Base-by-base conservation (phyloP, 1,140 invertebrate species). In the Maconellicoccus hirsutus region DNA sequence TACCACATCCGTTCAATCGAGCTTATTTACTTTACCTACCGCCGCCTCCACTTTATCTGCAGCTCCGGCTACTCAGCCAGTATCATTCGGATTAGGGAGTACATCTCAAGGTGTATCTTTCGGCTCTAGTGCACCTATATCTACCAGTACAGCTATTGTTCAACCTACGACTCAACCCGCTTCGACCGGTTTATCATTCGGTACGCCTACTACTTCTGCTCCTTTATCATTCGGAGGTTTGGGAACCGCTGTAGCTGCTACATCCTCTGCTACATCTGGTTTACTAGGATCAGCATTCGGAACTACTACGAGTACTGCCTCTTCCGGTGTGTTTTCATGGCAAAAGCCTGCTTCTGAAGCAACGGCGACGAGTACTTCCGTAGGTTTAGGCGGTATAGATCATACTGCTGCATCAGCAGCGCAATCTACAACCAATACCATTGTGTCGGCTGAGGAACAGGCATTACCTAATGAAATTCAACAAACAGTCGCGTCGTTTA, bases 401-500 rank as follows among this genome's bases (percentile, higher is more conserved):
- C 70, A 38, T 70, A 25, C 33, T 70, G 75, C 85, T 77, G 77
- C 82, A 76, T 81, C 84, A 80, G 71, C 76, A 80, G 69, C 75
- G 6, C 73, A 71, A 1, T 73, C 73, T 0, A 52, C 70, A n/a
- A 81, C 82, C 1, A 75, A 83, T 82, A 77, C 84, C 85, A 69
- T 42, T 7, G 39, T 59, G 84, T 85, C 84, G 73, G 82, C 86
- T 0, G 90, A 89, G 79, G 88, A 90, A 75, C 86, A 85, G 71
- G 77, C 82, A 70, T 81, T 93, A 71, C 90, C 91, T 10, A 87
- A 88, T 76, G 87, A 91, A 80, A 84, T 92, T 42, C 78, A 80
- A 63, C 79, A 81, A 72, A 83, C 81, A 66, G 84, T 86, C 42
- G 83, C 85, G 71, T 77, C 76, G 73, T 84, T 86, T 75, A 94